Evolutionary conservation across 2,113 vertebrate genomes (phyloP), one percentile per base, ranked within the genome.

Genomic region (Atherinomorus stipes): DNA sequence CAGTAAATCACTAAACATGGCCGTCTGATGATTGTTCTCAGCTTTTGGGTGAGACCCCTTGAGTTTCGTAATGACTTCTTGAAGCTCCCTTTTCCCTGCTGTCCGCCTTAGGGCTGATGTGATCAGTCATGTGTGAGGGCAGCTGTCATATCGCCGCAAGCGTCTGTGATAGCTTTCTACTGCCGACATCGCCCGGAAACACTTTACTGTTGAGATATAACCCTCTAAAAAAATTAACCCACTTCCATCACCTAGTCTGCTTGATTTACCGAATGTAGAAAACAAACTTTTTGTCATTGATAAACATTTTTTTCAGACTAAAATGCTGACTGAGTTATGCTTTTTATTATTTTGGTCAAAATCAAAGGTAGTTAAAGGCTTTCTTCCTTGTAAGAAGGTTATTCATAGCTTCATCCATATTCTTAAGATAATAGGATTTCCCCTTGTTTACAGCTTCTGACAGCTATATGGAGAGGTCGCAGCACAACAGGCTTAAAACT

Each of bases 71-170:
- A 88, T 90, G 51, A 88, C 85, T 92, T 85, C 87, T 81, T 85
- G 47, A 89, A 81, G 61, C 34, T 74, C 61, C 59, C 78, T 89
- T 83, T 86, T 83, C 79, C 79, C 54, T 69, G 71, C 57, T 22
- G 31, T 22, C 85, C 53, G 84, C 89, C 84, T 86, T 76, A 42
- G 88, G 86, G 83, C 84, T 85, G 78, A 90, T 88, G 80, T 49
- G 75, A 22, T 80, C 76, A 67, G 76, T 76, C 67, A 88, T 84
- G 88, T 84, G 85, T 81, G 80, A 85, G 76, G 73, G 76, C 82
- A 87, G 90, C 85, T 85, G 85, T 81, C 61, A 70, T 65, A 21
- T 72, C 8, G 31, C 65, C 71, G 51, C 56, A 2, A 64, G 76
- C 74, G 71, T 74, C 50, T 61, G 51, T 64, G 73, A 53, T 71